A percentile compares a stretch with the other conserved stretches of the same genome.
These are phyloP conservation scores for Caenorhabditis latens DNA, from an alignment of 1,140 invertebrate species.

Conservation along the genomic window DNA sequence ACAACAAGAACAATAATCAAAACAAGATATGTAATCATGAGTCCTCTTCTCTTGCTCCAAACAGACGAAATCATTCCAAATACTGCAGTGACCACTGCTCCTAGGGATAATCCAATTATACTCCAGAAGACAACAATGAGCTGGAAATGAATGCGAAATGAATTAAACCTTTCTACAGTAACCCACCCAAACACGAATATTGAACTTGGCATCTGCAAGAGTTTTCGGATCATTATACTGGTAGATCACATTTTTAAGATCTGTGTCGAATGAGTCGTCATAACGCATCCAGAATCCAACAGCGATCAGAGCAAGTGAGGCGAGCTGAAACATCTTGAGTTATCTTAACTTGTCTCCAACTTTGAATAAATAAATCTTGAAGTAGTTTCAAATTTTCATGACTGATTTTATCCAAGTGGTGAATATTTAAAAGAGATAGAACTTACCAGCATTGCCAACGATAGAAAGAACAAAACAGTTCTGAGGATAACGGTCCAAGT, in stretches of 20 bases:
- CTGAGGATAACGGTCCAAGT: background rate
- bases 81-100: background rate
- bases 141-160: background rate
- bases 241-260: constrained; percentile 16
- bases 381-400: no score
- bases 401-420: no score
- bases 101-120: background rate
- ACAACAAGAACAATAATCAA: background rate
- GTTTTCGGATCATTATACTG: background rate
- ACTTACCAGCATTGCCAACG: background rate
- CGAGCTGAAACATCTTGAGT: background rate
- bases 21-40: constrained; percentile 37
- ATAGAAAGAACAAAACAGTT: background rate
- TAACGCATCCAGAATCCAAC: constrained; percentile 47
- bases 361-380: no score
- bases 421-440: background rate
- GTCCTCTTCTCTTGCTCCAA: background rate
- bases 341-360: background rate
- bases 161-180: background rate
- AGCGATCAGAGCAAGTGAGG: constrained; percentile 5
- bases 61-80: constrained; percentile 36
- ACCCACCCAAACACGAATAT: constrained; percentile 36
- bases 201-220: constrained; percentile 11
- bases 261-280: constrained; percentile 16
- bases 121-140: constrained; percentile 34